phyloP scores from a whole-genome alignment of 2,888 invertebrate genomes.

The Leistus spinibarbis region DNA sequence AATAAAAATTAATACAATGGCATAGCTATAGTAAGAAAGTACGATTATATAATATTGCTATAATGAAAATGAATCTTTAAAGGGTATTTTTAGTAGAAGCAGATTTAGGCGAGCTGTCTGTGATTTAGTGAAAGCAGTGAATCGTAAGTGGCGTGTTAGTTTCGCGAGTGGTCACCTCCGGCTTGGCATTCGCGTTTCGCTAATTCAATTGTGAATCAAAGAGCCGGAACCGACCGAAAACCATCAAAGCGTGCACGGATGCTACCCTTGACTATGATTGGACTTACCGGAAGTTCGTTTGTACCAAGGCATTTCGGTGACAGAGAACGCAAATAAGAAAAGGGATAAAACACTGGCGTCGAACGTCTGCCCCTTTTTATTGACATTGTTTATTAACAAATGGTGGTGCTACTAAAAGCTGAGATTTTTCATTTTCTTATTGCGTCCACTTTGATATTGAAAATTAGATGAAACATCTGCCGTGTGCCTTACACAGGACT shows the following conservation, averaged over 20 bases:
- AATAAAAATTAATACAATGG: too few species aligned
- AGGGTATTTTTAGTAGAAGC: background rate
- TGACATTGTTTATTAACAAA: too few species aligned
- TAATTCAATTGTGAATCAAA: conserved; percentile 37
- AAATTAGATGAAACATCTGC: too few species aligned
- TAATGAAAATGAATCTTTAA: too few species aligned
- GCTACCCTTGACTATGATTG: conserved; percentile 27
- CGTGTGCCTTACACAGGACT: too few species aligned
- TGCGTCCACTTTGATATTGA: too few species aligned
- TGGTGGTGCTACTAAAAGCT: too few species aligned
- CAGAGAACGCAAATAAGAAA: background rate
- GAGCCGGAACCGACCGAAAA: conserved; percentile 14
- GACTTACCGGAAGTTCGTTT: conserved; percentile 29
- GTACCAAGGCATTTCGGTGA: background rate
- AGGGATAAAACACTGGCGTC: background rate
- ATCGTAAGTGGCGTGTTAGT: conserved; percentile 25
- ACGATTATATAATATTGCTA: too few species aligned
- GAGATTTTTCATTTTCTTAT: too few species aligned
- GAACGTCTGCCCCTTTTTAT: background rate
- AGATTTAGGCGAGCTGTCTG: background rate
- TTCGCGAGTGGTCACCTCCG: conserved; percentile 9
- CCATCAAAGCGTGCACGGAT: conserved; percentile 26
- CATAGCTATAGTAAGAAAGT: too few species aligned
- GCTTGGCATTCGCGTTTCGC: conserved; percentile 3
- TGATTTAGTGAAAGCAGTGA: background rate